Evolutionary conservation across 2,888 invertebrate genomes (phyloP).

Genomic region (Eristalis pertinax): DNA sequence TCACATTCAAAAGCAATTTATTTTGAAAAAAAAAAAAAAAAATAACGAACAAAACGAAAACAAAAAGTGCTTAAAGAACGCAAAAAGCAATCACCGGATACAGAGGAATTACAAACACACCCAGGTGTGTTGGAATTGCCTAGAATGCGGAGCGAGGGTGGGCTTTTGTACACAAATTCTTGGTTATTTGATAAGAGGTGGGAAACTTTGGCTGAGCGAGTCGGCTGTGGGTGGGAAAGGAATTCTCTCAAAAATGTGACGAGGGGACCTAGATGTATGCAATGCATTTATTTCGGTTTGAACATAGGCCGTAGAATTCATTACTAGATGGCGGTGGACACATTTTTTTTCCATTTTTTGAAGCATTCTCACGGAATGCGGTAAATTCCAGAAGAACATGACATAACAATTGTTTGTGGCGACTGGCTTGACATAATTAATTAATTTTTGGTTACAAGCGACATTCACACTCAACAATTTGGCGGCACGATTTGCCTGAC

Average conservation of each 20-base stretch:
- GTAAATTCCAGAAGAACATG: background rate
- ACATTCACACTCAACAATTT: no score
- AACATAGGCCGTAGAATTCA: background rate
- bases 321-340: background rate
- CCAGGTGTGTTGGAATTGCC: background rate
- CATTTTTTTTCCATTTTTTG: background rate
- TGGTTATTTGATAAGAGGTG: background rate
- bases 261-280: background rate
- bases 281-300: background rate
- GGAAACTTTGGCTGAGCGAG: no score
- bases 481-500: no score
- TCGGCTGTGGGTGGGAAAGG: no score
- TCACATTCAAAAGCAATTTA: conserved; percentile 51
- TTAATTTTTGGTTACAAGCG: no score
- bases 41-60: no score
- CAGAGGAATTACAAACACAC: background rate
- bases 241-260: background rate
- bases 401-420: no score
- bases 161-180: background rate
- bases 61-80: conserved; percentile 12
- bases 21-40: background rate
- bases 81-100: conserved; percentile 19
- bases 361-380: background rate
- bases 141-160: background rate
- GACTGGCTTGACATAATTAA: no score